Percentiles rank a stretch among this genome's conserved stretches.
phyloP scores from a whole-genome alignment of 2,113 vertebrate genomes.

The Antechinus flavipes region DNA sequence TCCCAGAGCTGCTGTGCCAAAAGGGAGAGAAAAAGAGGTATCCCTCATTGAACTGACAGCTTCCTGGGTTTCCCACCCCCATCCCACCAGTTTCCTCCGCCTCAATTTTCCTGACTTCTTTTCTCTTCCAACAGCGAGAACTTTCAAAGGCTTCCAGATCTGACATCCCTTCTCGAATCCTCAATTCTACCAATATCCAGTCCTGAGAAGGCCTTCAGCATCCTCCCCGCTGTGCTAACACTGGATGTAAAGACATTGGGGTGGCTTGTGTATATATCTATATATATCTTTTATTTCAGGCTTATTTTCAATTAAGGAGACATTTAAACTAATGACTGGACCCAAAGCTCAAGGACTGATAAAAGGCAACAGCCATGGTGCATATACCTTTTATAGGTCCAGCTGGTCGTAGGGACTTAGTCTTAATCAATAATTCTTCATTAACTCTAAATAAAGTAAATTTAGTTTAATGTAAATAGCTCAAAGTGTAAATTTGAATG shows the following conservation, averaged over 20 bases:
- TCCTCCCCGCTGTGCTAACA: neutral
- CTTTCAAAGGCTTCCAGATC: conserved; percentile 87
- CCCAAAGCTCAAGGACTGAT: neutral
- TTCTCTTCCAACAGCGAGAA: conserved; percentile 81
- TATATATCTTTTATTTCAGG: neutral
- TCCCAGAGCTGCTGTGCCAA: neutral
- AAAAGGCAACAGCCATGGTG: neutral
- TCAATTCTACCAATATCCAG: conserved; percentile 84
- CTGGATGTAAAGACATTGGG: neutral
- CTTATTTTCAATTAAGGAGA: neutral
- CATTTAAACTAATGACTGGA: neutral
- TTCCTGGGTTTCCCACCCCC: neutral
- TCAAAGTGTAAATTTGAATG: conserved; percentile 27
- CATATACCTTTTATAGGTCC: neutral
- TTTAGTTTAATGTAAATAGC: conserved; percentile 12
- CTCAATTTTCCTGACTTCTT: conserved; percentile 17
- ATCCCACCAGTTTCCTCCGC: neutral
- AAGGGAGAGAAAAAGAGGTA: neutral
- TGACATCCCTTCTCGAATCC: conserved; percentile 77
- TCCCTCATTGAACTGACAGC: neutral
- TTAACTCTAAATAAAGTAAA: conserved; percentile 33
- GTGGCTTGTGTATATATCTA: neutral
- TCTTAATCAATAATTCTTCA: neutral
- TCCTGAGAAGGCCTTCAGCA: conserved; percentile 47
- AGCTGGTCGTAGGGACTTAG: neutral